Evolutionary conservation across 2,113 vertebrate species (phyloP), one percentile per base, ranked within the genome.

Genomic region (Hippolais icterina): DNA sequence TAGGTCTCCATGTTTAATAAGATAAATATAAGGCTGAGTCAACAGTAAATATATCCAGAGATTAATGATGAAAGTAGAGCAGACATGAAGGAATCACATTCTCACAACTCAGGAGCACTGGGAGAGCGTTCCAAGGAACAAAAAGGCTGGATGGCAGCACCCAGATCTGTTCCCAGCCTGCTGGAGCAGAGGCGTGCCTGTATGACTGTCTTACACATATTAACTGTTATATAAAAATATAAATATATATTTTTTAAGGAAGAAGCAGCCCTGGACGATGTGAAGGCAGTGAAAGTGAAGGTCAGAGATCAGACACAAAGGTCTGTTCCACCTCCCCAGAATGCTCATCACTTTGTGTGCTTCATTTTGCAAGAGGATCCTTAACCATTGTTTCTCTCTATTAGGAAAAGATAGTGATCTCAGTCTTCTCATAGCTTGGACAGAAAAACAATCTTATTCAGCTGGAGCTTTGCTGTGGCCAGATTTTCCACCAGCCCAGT

Each of bases 11-110:
- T 77, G 54, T 92, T 94, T 65, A 88, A 11, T 92, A 61, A 92
- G 50, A 80, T 53, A 93, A 89, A 72, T 83, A 65, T 22, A 87
- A 80, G 49, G 49, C 82, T 96, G 90, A 95, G 70, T 93, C 82
- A 94, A 94, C 85, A 87, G 57, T 81, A 88, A 93, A 66, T 88
- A 61, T 66, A 84, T 88, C 92, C 74, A 60, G 69, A 93, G 90
- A 87, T 94, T 90, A 94, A 68, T 64, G 37, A 56, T 56, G 75
- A 72, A 85, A 91, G 70, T 37, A 37, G 78, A 90, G 41, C 53
- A 96, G 90, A 80, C 31, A 6, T 11, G 70, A 79, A 93, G 61
- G 74, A 87, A 71, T 87, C 61, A 17, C 70, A 60, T 79, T 85
- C 79, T 90, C 70, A 41, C 49, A 31, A 0, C 46, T n/a, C 18